Evolutionary conservation across 2,113 vertebrate genomes (phyloP), one percentile per base, ranked within the genome.

Genomic region (Centrocercus urophasianus): DNA sequence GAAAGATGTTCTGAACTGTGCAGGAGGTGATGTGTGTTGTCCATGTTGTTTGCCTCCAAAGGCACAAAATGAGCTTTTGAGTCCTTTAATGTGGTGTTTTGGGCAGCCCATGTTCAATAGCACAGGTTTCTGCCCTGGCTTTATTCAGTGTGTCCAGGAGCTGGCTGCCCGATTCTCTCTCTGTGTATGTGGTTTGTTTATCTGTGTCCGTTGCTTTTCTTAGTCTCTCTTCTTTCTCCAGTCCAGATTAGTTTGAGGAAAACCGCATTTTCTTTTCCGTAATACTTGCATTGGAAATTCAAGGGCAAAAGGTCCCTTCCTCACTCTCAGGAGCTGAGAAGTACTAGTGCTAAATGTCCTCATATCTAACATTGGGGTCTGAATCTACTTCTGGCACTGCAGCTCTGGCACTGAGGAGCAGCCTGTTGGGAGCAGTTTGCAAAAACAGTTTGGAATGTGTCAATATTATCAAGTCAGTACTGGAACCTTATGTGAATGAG

Each of bases 401-500:
- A 47, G 38, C 61, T 45, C 18, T 59, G 59, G 27, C 57, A 36
- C 4, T 45, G 79, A 56, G 64, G 61, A 93, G 2, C 70, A 86
- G 66, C 40, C 80, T 59, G 19, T 43, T 75, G 43, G 61, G 79
- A 92, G 69, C 77, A 73, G 34, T 83, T 93, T 79, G 60, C 42
- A 69, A 71, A 92, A 64, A 24, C 34, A 38, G 92, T 88, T 83
- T 60, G 59, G 18, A 66, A 30, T 63, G 17, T 83, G 32, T 86
- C 25, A 10, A 27, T 70, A 1, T 88, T 84, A 52, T 28, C 40
- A 71, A 74, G 75, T 71, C 66, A 11, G 30, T 56, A 34, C 73
- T 69, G 76, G 86, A 94, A 25, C 83, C 92, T 91, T 81, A 71
- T 34, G 7, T 95, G 93, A 96, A 71, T 34, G 59, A 89, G 75